These are phyloP conservation scores for Trinorchestia longiramus DNA, from an alignment of 1,140 invertebrate genomes.

Conservation along the genomic window DNA sequence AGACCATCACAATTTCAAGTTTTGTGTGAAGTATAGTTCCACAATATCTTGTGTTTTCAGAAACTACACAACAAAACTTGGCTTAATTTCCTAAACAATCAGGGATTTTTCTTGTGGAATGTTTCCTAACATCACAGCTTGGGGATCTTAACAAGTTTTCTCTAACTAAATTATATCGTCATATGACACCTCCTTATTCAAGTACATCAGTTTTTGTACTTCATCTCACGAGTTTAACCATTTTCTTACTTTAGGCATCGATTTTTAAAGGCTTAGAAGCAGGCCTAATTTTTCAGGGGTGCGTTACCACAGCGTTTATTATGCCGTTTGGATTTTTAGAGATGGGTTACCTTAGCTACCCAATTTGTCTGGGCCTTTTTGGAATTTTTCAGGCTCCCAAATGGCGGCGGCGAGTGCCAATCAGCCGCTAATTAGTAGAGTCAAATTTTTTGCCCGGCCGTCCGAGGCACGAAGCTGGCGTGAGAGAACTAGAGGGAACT, in stretches of 20 bases:
- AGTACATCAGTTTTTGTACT: neutral
- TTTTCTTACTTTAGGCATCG: neutral
- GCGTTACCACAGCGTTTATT: neutral
- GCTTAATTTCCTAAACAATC: no score
- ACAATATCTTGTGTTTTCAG: no score
- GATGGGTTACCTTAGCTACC: neutral
- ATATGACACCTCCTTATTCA: neutral
- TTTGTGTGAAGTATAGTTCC: no score
- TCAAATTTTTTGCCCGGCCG: neutral
- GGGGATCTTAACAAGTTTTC: no score
- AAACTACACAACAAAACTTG: no score
- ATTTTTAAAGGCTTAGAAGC: neutral
- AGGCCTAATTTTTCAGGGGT: neutral
- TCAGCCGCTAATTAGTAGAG: neutral
- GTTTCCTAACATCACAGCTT: no score
- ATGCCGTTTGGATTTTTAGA: neutral
- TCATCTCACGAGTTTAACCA: neutral
- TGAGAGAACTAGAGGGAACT: neutral
- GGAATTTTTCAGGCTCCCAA: neutral
- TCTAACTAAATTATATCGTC: neutral
- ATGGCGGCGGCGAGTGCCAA: neutral
- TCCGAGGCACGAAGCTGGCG: neutral
- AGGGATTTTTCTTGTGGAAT: no score
- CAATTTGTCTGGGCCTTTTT: constrained; percentile 7
- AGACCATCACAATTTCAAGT: no score